Base-by-base conservation (phyloP, 2,113 vertebrate species). In the Psettodes erumei region DNA sequence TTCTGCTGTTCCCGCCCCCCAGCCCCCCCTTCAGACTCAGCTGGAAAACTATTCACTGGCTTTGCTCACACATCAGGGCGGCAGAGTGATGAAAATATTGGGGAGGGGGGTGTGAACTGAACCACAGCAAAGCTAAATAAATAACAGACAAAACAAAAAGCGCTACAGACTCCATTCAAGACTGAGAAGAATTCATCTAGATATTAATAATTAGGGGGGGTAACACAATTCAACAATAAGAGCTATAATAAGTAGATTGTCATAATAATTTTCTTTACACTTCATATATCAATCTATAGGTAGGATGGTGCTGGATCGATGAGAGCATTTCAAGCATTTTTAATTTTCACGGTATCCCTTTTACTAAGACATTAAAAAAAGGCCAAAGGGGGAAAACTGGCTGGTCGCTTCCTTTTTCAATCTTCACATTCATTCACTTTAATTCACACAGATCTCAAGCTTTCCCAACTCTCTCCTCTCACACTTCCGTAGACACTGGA, bases 221-320 rank as follows among this genome's bases (percentile, higher is more conserved):
- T 25, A 87, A 84, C 77, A 88, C 77, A 76, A 77, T 67, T 82
- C 60, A 90, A 84, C 82, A 86, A 87, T 85, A 87, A 80, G 55
- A 75, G 63, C 78, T 79, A 82, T 80, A 84, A 84, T 73, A 89
- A 86, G 75, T 80, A 81, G 93, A 93, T 95, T 93, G 93, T 95
- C 93, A 81, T 77, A 50, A 71, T 27, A 51, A 10, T 48, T 53
- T 55, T 70, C 79, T 81, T 70, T 54, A 88, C 60, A 89, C 83
- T 83, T 85, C 73, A 90, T 81, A 79, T 84, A 82, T 83, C 77
- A 81, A 71, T 88, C 74, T 77, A 89, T 75, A 67, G 53, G 89
- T 33, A 88, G 65, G 75, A 83, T 88, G 83, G 66, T 86, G 87
- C 79, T 84, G 83, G 81, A 83, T 73, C 42, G 63, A 86, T 82